Percentiles rank a stretch among this genome's conserved stretches.
phyloP scores from a whole-genome alignment of 2,888 invertebrate genomes.

The Teleiodes luculella region DNA sequence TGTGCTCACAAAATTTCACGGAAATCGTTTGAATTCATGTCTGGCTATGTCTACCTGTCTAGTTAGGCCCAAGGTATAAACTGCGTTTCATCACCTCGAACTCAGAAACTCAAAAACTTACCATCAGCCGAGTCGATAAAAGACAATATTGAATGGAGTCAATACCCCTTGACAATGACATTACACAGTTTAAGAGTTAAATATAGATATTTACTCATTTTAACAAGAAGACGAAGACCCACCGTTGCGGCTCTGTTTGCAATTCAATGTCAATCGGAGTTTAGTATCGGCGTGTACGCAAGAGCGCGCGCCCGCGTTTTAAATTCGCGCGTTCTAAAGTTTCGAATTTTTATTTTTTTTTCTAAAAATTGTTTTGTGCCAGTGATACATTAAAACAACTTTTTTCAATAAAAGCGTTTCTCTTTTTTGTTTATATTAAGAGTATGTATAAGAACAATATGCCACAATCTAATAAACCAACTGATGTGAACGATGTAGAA shows the following conservation, averaged over 20 bases:
- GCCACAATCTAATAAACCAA: constrained; percentile 25
- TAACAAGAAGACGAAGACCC: constrained; percentile 21
- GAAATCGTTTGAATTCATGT: no score
- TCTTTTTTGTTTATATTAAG: not conserved
- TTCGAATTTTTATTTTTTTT: not conserved
- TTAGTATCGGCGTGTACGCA: constrained; percentile 12
- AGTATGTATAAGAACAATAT: constrained; percentile 26
- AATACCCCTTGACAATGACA: not conserved
- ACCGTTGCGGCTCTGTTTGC: constrained; percentile 1
- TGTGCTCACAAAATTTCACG: no score
- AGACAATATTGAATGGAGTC: not conserved
- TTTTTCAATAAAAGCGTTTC: not conserved
- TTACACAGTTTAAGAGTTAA: constrained; percentile 26
- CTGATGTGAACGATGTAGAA: constrained; percentile 48
- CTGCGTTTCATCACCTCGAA: no score
- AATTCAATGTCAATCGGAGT: not conserved
- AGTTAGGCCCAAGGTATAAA: no score
- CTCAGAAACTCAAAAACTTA: no score
- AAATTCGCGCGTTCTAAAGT: constrained; percentile 17
- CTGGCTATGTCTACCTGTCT: no score
- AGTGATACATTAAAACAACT: not conserved
- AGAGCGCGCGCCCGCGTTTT: constrained; percentile 24
- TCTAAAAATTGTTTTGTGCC: not conserved
- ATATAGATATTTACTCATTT: constrained; percentile 47
- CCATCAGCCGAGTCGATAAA: no score